Evolutionary conservation across 2,888 invertebrate genomes (phyloP), one percentile per base, ranked within the genome.

Genomic region (Leucophenga maculata): DNA sequence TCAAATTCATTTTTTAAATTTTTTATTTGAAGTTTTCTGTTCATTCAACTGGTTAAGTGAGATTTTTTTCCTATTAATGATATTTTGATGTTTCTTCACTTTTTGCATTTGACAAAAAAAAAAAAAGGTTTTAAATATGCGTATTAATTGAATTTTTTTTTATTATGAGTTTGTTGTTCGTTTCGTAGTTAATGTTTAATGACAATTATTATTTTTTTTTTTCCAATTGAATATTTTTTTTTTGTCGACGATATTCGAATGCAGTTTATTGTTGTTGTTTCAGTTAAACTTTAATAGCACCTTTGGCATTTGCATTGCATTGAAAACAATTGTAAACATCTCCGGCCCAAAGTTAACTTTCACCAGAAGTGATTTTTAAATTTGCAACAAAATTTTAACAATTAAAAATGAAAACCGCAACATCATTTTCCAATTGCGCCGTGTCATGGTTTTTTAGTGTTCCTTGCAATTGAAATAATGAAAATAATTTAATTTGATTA

Each of bases 241-340:
- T 31, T 26, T 59, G n/a, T 14, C 8, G n/a, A 11, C 22, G 8
- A 6, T 59, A n/a, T 59, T n/a, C 31, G 6, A n/a, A 16, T 59
- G 22, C 16, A 20, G 64, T 44, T 32, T 64, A 72, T 70, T 78
- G 72, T 50, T 78, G 72, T 50, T 75, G 67, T 69, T 70, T 78
- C 78, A 76, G 74, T 78, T 78, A 72, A 74, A 65, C 70, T 78
- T 80, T 80, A 82, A 80, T 83, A 77, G 78, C 80, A 83, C 83
- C 80, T 80, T 80, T 80, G 80, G 78, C 80, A 80, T 80, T 80
- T 75, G 20, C 44, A 60, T 60, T 60, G 44, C 44, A 39, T 4
- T 16, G 8, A 31, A n/a, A 60, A 13, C 32, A 14, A 59, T 59
- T 31, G 14, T 22, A 22, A 22, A 16, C 18, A 13, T 54, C 18